Conservation (phyloP, 2,113 vertebrate genomes). For the Chloropsis hardwickii region DNA sequence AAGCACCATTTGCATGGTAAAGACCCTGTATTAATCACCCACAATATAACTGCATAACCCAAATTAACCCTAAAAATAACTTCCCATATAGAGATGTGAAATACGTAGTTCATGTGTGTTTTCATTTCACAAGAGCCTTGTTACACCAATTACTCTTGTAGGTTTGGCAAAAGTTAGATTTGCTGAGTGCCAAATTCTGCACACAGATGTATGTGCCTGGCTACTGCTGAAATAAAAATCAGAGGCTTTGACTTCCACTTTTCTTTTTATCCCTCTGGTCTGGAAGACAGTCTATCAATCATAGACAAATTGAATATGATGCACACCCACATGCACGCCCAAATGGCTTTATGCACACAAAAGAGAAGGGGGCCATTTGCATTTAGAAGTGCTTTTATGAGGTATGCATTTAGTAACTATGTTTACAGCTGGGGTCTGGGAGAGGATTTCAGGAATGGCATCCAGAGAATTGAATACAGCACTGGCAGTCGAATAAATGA, state of each 20-base stretch:
- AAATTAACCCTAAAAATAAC: slow-evolving; percentile 60
- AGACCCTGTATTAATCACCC: background rate
- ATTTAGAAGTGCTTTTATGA: slow-evolving; percentile 42
- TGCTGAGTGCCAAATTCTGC: slow-evolving; percentile 27
- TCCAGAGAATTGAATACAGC: background rate
- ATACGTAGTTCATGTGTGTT: background rate
- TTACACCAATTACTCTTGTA: slow-evolving; percentile 15
- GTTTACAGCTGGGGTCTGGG: slow-evolving; percentile 22
- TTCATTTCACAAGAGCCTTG: slow-evolving; percentile 24
- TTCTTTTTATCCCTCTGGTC: slow-evolving; percentile 39
- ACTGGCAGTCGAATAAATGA: background rate
- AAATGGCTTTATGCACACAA: slow-evolving; percentile 4
- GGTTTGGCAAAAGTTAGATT: slow-evolving; percentile 49
- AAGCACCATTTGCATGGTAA: background rate
- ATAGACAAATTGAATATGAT: background rate
- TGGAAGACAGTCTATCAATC: slow-evolving; percentile 47
- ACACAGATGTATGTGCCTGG: slow-evolving; percentile 61
- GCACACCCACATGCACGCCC: background rate
- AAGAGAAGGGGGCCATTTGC: background rate
- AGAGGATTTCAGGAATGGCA: background rate
- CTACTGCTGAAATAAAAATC: slow-evolving; percentile 67
- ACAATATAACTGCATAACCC: background rate
- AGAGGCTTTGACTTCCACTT: slow-evolving; percentile 65
- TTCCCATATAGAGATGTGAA: background rate
- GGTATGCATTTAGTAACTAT: slow-evolving; percentile 15